Base-by-base conservation (phyloP, 2,888 invertebrate species). In the Ectobius pallidus region DNA sequence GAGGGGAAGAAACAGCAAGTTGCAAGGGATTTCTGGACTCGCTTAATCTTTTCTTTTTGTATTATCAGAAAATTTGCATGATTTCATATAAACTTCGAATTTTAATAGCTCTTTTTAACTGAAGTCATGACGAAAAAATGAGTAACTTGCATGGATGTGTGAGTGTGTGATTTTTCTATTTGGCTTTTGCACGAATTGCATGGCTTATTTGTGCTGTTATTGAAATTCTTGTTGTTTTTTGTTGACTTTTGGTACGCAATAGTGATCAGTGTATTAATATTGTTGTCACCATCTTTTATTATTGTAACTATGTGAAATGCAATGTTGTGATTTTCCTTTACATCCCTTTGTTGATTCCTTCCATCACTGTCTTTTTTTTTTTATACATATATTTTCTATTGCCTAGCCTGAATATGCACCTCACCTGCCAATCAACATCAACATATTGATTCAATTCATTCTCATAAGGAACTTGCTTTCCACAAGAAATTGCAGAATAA, bases 21-120 rank as follows among this genome's bases (percentile, higher is more conserved):
- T 69, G 69, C 39, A 61, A 70, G 70, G 70, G 70, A 70, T 70
- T 70, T 70, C 70, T 70, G 70, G 70, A 70, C 70, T 70, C 70
- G 34, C 39, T 32, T 69, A 34, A 7, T 11, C 11, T 34, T 34
- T 34, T 34, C 34, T 34, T 34, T 34, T 34, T 34, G 34, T 34
- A 34, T 7, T 34, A 20, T 65, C 16, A 44, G 22, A 9, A 65
- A 42, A 27, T 65, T 65, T 65, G 39, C 65, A 65, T 65, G 39
- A 11, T 68, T 49, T 68, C 22, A 42, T 34, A n/a, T n/a, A n/a
- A n/a, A n/a, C 34, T 7, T 34, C 34, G n/a, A n/a, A 34, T 34
- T 34, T 11, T 34, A 34, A 34, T 11, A 34, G 34, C 34, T 34
- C 11, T 34, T 7, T 34, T 34, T 34, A 7, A 34, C 34, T 34